These are phyloP conservation scores for Octonoba sinensis DNA, from an alignment of 2,888 invertebrate species.

Conservation along the genomic window DNA sequence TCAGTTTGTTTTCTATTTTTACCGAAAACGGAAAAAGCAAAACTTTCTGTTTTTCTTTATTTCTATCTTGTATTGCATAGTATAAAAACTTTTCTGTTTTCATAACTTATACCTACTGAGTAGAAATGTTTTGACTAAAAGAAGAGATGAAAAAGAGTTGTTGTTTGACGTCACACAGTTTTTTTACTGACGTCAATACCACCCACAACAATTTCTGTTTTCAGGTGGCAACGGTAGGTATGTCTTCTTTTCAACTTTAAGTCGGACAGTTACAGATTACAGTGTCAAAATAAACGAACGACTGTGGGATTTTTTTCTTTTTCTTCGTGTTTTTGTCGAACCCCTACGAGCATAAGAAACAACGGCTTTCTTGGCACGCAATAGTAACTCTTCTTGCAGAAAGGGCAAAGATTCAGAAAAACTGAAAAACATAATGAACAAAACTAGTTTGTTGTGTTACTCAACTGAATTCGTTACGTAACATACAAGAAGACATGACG, in stretches of 20 bases:
- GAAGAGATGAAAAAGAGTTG: conserved; percentile 11
- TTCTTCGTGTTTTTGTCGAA: not conserved
- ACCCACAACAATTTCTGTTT: conserved; percentile 30
- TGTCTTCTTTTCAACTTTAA: conserved; percentile 7
- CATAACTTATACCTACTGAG: too few species aligned
- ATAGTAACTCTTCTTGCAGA: not conserved
- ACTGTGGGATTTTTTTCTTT: not conserved
- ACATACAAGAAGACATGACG: too few species aligned
- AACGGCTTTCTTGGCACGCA: too few species aligned
- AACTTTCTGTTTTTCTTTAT: too few species aligned
- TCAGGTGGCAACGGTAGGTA: conserved; percentile 47
- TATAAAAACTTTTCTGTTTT: too few species aligned
- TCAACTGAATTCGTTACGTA: too few species aligned
- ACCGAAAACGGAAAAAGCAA: too few species aligned
- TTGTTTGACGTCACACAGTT: conserved; percentile 26
- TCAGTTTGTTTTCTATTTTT: too few species aligned
- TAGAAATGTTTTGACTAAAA: not conserved
- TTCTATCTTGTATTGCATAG: too few species aligned
- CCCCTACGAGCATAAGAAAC: not conserved
- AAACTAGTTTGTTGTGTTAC: too few species aligned
- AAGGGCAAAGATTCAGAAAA: not conserved
- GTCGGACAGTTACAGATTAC: conserved; percentile 22
- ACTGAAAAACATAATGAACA: too few species aligned
- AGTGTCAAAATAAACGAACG: conserved; percentile 27
- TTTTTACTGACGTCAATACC: conserved; percentile 44